phyloP scores from a whole-genome alignment of 2,888 invertebrate genomes.

The Dryocosmus kuriphilus region DNA sequence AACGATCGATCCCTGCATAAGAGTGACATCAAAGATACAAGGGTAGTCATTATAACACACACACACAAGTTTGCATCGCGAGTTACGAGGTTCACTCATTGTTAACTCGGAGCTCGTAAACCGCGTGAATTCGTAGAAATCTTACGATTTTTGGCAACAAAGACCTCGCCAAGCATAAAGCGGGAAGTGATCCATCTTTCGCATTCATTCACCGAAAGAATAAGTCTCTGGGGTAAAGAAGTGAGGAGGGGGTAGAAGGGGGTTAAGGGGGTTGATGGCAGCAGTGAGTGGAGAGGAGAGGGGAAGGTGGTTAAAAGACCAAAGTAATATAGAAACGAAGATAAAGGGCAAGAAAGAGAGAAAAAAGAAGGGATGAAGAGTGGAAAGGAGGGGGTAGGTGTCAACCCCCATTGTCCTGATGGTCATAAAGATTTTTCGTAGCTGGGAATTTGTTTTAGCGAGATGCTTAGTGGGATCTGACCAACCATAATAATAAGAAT shows the following conservation, averaged over 20 bases:
- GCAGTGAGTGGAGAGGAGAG: constrained; percentile 53
- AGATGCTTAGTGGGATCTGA: constrained; percentile 58
- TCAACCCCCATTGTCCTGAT: constrained; percentile 64
- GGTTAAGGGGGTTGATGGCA: constrained; percentile 40
- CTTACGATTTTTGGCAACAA: constrained; percentile 66
- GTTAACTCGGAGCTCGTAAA: constrained; percentile 58
- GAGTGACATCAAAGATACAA: constrained; percentile 48
- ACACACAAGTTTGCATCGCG: constrained; percentile 35
- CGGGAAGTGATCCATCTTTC: constrained; percentile 73
- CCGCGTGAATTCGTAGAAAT: constrained; percentile 71
- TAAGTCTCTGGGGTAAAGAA: constrained; percentile 61
- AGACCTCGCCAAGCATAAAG: constrained; percentile 61
- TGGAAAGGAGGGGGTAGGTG: constrained; percentile 57
- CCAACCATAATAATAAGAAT: constrained; percentile 72
- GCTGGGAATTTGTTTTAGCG: constrained; percentile 66
- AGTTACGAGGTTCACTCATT: constrained; percentile 54
- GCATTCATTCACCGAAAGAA: constrained; percentile 72
- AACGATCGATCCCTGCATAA: constrained; percentile 53
- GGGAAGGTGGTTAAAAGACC: constrained; percentile 41
- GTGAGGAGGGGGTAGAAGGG: constrained; percentile 53
- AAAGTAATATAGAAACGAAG: constrained; percentile 46
- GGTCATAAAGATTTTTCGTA: constrained; percentile 62
- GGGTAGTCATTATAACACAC: constrained; percentile 41
- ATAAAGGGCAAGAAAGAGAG: constrained; percentile 40
- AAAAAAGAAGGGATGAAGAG: constrained; percentile 35